A percentile compares a stretch with the other conserved stretches of the same genome.
These are phyloP conservation scores for Eulimnadia texana DNA, from an alignment of 1,140 invertebrate species.

Conservation along the genomic window DNA sequence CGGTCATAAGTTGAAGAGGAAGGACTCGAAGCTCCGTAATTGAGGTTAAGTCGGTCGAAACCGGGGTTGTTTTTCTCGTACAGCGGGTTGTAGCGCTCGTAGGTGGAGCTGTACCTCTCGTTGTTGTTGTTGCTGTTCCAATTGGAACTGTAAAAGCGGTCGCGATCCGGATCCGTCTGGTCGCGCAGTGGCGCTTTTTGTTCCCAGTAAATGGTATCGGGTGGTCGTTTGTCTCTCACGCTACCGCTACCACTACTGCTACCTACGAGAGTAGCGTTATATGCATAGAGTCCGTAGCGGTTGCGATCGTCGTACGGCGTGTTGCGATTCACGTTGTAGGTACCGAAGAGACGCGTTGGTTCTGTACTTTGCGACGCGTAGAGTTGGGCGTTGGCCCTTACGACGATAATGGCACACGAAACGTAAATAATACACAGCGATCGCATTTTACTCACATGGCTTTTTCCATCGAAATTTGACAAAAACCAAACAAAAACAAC, in stretches of 20 bases:
- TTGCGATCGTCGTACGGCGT: conserved; percentile 8
- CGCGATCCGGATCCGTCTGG: background rate
- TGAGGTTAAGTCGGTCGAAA: background rate
- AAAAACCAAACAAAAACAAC: no score
- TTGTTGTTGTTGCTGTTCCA: background rate
- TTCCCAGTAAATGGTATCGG: conserved; percentile 15
- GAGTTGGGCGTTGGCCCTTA: background rate
- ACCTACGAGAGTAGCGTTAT: background rate
- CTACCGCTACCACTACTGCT: background rate
- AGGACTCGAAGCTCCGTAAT: background rate
- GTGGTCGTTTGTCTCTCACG: background rate
- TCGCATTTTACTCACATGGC: background rate
- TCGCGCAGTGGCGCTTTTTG: background rate
- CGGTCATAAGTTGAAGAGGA: background rate
- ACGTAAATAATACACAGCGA: background rate
- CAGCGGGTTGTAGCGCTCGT: background rate
- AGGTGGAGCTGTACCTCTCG: background rate
- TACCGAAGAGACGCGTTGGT: conserved; percentile 11
- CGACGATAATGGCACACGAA: no score
- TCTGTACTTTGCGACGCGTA: conserved; percentile 4
- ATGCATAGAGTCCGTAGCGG: background rate
- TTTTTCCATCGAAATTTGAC: no score
- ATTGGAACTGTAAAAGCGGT: conserved; percentile 6
- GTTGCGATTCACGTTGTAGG: conserved; percentile 13
- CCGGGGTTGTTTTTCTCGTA: conserved; percentile 1